Evolutionary conservation across 2,113 vertebrate genomes (phyloP).

Genomic region (Chlamydotis undulata): DNA sequence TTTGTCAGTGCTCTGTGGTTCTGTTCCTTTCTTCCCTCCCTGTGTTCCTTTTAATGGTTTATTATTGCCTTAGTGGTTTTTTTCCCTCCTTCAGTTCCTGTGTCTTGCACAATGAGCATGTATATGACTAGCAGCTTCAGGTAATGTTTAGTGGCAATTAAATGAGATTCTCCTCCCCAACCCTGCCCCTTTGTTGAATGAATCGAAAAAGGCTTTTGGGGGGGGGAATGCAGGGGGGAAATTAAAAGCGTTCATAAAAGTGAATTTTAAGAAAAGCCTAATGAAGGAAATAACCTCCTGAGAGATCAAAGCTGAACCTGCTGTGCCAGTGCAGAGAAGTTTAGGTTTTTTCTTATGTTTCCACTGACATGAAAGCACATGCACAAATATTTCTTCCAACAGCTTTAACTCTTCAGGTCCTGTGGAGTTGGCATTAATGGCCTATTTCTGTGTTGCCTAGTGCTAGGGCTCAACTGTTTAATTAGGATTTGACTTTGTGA

Average conservation of each 20-base stretch:
- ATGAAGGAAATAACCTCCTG: conserved; percentile 68
- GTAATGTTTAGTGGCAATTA: conserved; percentile 46
- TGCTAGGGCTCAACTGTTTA: neutral
- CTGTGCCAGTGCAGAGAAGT: conserved; percentile 42
- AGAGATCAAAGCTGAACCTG: conserved; percentile 70
- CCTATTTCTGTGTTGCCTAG: neutral
- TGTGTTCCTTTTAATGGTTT: neutral
- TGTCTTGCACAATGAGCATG: neutral
- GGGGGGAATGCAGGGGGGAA: neutral
- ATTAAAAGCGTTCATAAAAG: conserved; percentile 61
- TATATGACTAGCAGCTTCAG: conserved; percentile 6
- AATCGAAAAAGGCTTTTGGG: conserved; percentile 23
- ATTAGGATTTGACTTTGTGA: neutral
- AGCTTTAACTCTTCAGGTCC: conserved; percentile 34
- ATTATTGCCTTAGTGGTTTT: neutral
- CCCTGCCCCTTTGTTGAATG: conserved; percentile 16
- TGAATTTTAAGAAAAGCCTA: conserved; percentile 61
- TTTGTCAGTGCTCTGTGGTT: neutral
- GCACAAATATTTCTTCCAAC: conserved; percentile 34
- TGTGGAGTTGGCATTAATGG: neutral
- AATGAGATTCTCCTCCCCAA: conserved; percentile 4
- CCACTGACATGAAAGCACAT: conserved; percentile 53
- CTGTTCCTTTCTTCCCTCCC: neutral
- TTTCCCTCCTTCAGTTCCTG: neutral
- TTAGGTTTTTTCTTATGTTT: conserved; percentile 50